A percentile compares a stretch with the other conserved stretches of the same genome.
phyloP scores from a whole-genome alignment of 2,888 invertebrate species.

The Chrysolina americana region DNA sequence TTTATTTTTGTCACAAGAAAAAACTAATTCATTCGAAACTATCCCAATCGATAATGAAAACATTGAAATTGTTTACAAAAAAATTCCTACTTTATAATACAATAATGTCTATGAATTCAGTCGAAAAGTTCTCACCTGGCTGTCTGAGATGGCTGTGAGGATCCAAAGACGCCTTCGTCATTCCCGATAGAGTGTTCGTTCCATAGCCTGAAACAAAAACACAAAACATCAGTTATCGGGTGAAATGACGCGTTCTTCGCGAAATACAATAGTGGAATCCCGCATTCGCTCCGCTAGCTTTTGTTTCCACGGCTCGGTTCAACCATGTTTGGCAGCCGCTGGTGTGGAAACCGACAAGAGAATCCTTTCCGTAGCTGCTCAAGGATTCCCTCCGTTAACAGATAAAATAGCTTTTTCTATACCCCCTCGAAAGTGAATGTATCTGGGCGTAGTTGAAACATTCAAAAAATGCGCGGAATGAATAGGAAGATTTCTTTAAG shows the following conservation, averaged over 20 bases:
- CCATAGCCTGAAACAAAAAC: conserved; percentile 83
- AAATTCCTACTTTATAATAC: too few species aligned
- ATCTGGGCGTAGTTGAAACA: too few species aligned
- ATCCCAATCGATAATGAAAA: too few species aligned
- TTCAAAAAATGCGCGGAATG: too few species aligned
- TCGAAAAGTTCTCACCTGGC: conserved; percentile 77
- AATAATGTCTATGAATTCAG: not conserved
- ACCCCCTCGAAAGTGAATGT: not conserved
- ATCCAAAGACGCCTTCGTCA: conserved; percentile 88
- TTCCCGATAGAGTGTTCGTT: conserved; percentile 83
- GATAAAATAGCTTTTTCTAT: conserved; percentile 12
- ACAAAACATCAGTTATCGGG: conserved; percentile 31
- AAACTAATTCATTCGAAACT: too few species aligned
- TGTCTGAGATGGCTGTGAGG: conserved; percentile 91
- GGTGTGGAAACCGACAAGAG: conserved; percentile 69
- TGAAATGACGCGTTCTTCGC: conserved; percentile 48
- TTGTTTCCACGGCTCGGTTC: conserved; percentile 67
- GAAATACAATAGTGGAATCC: conserved; percentile 49
- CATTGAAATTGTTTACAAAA: too few species aligned
- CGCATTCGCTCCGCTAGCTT: conserved; percentile 64
- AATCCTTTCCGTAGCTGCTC: conserved; percentile 67
- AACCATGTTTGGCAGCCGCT: conserved; percentile 64
- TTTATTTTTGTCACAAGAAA: too few species aligned
- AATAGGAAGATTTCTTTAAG: not conserved
- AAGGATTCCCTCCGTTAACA: conserved; percentile 2